These are phyloP conservation scores for Theonella swinhoei DNA, from an alignment of 37 sponge, comb jelly and placozoan genomes.

Conservation along the genomic window DNA sequence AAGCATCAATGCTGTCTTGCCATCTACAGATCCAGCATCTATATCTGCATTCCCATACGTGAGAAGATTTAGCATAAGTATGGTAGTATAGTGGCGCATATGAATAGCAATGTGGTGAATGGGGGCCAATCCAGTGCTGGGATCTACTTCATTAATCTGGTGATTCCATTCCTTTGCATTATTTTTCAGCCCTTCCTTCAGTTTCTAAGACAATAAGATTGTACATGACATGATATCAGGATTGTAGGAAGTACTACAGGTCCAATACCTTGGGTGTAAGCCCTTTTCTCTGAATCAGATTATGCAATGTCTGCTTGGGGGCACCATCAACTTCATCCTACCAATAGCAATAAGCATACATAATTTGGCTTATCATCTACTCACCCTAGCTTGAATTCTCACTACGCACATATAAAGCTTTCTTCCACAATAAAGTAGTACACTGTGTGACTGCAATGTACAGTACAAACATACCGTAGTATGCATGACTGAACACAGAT, in stretches of 20 bases:
- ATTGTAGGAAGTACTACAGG: not conserved
- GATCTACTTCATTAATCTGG: not conserved
- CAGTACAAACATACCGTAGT: no score
- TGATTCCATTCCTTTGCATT: not conserved
- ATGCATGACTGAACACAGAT: no score
- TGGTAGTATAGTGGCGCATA: conserved; percentile 5
- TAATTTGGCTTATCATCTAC: no score
- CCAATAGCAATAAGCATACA: no score
- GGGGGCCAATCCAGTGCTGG: not conserved
- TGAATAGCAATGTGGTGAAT: conserved; percentile 7
- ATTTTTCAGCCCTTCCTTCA: not conserved
- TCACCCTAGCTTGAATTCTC: no score
- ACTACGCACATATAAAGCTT: no score
- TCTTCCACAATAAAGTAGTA: no score
- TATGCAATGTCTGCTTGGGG: no score
- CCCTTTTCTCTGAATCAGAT: no score
- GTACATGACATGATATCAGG: not conserved
- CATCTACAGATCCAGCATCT: conserved; percentile 8
- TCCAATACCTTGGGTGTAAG: no score
- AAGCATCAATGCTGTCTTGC: conserved; percentile 31
- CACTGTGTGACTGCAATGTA: no score
- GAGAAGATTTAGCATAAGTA: conserved; percentile 35
- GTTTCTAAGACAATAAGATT: not conserved
- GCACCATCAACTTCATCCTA: no score
- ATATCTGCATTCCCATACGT: conserved; percentile 51